Evolutionary conservation across 2,797 vertebrate species (phyloP).

Genomic region (Protosalanx chinensis): DNA sequence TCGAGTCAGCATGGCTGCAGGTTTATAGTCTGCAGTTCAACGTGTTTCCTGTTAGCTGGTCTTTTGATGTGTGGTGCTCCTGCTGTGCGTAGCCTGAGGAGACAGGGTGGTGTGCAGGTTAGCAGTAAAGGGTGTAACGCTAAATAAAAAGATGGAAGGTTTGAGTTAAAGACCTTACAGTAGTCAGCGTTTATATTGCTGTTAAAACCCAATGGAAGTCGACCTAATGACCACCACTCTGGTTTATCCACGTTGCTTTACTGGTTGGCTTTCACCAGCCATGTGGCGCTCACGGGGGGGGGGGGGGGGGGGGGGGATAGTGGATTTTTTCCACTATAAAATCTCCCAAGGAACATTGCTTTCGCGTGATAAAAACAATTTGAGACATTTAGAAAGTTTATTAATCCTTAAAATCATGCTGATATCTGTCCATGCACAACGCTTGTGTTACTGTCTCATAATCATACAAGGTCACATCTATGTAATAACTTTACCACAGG

Average conservation of each 20-base stretch:
- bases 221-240: conserved; percentile 47
- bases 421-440: conserved; percentile 25
- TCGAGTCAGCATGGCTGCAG: conserved; percentile 25
- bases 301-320: too few relatives aligned
- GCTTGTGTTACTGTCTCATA: conserved; percentile 18
- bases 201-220: conserved; percentile 55
- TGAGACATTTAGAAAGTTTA: conserved; percentile 45
- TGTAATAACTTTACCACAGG: conserved; percentile 4
- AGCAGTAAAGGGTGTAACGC: conserved; percentile 22
- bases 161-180: conserved; percentile 29
- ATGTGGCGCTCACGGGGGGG: conserved; percentile 29
- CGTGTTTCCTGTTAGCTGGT: conserved; percentile 37
- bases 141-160: conserved; percentile 16
- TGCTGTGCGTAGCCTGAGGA: conserved; percentile 50
- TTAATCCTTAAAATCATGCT: conserved; percentile 26
- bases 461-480: conserved; percentile 2
- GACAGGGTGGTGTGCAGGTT: conserved; percentile 15
- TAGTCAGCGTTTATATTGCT: conserved; percentile 57
- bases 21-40: conserved; percentile 39
- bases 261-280: conserved; percentile 37
- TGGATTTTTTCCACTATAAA: neutral
- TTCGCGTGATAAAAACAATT: neutral
- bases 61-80: conserved; percentile 59
- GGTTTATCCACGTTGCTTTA: conserved; percentile 31
- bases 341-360: neutral